These are phyloP conservation scores for Uloborus diversus DNA, from an alignment of 1,140 invertebrate genomes.

Conservation along the genomic window DNA sequence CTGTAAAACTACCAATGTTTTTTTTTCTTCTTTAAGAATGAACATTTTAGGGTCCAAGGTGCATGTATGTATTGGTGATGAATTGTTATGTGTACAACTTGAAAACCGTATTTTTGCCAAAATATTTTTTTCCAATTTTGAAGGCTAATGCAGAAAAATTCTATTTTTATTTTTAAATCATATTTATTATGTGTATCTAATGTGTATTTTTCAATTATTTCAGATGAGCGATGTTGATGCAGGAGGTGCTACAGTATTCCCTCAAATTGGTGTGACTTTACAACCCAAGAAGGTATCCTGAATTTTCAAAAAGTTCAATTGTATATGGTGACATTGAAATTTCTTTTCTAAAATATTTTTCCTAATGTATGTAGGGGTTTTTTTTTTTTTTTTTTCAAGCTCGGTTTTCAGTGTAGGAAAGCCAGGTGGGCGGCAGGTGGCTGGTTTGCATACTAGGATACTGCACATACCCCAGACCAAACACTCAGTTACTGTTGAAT, in stretches of 20 bases:
- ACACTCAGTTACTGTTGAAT: background rate
- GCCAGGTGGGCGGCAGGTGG: background rate
- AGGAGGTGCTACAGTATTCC: conserved; percentile 96
- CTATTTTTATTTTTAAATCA: background rate
- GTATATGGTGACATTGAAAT: background rate
- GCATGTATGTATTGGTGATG: background rate
- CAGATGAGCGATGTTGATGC: conserved; percentile 96
- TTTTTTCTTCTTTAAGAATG: too few relatives aligned
- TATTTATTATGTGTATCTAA: background rate
- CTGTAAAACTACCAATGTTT: too few relatives aligned
- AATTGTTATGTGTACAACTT: too few relatives aligned
- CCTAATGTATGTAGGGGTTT: background rate
- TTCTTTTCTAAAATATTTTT: background rate
- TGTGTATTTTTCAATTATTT: background rate
- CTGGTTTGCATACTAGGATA: background rate
- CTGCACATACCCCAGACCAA: background rate
- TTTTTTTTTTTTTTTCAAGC: background rate
- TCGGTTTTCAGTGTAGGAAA: background rate
- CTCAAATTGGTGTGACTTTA: conserved; percentile 80
- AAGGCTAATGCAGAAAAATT: too few relatives aligned
- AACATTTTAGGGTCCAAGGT: too few relatives aligned
- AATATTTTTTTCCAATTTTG: too few relatives aligned
- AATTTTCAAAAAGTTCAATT: background rate
- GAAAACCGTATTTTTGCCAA: too few relatives aligned
- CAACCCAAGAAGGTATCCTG: conserved; percentile 79